Conservation (phyloP, 2,797 vertebrate species). For the Epinephelus malabaricus region DNA sequence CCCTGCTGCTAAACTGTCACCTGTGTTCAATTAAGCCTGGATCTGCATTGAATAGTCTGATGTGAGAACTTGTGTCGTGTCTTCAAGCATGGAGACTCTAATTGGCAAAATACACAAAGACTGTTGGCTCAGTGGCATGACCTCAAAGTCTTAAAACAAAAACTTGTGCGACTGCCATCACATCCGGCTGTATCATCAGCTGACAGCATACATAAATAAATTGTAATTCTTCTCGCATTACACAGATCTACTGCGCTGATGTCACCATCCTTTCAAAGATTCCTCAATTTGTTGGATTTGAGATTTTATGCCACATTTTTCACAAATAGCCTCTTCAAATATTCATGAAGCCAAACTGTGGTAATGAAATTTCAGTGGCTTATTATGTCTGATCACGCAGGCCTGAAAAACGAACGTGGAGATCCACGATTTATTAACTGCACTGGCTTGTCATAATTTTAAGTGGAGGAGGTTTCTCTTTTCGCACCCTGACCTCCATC, state of each 20-base stretch:
- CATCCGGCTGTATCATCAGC: neutral
- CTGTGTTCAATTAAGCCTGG: slow-evolving; percentile 72
- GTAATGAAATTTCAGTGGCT: slow-evolving; percentile 44
- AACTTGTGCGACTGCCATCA: neutral
- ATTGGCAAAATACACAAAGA: slow-evolving; percentile 39
- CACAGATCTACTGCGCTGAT: neutral
- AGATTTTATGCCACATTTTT: slow-evolving; percentile 25
- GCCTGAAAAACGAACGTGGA: slow-evolving; percentile 32
- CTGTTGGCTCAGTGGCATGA: slow-evolving; percentile 8
- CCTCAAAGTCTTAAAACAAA: slow-evolving; percentile 28
- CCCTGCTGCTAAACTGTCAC: slow-evolving; percentile 67
- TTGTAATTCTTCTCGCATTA: slow-evolving; percentile 11
- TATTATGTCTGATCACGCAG: slow-evolving; percentile 36
- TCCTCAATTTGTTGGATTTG: slow-evolving; percentile 16
- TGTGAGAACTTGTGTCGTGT: slow-evolving; percentile 49
- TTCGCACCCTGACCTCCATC: slow-evolving; percentile 65
- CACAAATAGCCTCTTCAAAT: slow-evolving; percentile 47
- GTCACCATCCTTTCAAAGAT: slow-evolving; percentile 26
- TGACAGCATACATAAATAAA: slow-evolving; percentile 4
- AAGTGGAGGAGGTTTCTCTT: slow-evolving; percentile 62
- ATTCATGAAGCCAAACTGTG: slow-evolving; percentile 46
- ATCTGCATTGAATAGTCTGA: slow-evolving; percentile 58
- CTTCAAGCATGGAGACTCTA: slow-evolving; percentile 42
- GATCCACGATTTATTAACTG: slow-evolving; percentile 48
- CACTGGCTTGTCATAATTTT: slow-evolving; percentile 64